Base-by-base conservation (phyloP, 2,797 vertebrate species). In the Hypotaenidia okinawae region DNA sequence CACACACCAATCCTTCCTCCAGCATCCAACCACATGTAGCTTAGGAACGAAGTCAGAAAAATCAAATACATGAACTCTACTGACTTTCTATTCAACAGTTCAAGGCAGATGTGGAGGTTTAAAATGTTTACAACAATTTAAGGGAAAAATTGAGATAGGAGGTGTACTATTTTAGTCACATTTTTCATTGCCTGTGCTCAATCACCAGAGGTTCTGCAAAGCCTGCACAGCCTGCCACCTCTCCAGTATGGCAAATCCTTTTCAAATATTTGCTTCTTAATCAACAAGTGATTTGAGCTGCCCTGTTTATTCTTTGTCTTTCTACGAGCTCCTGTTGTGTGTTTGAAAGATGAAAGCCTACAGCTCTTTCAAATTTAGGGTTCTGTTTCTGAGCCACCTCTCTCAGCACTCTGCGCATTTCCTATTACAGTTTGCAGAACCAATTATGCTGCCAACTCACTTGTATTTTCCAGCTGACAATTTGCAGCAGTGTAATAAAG, bases 241-340 rank as follows among this genome's bases (percentile, higher is more conserved):
- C 91, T 74, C 85, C 70, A 76, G 22, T 45, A 85, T 18, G 33
- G 30, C 55, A 93, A 88, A 69, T 84, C 61, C 72, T 80, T 51
- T 58, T 88, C 72, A 91, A 92, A 83, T 75, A 88, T 69, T 91
- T 92, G 77, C 25, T 58, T 93, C 70, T 70, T 79, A 82, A 94
- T 90, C 52, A 78, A 84, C 47, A 76, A 61, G 59, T 64, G 2
- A 84, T 88, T 95, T 84, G 35, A 91, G 33, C 25, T n/a, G 35
- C 59, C 55, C 27, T 88, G 35, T 84, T 96, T 84, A 87, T 90
- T 90, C 72, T 47, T 59, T 43, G 33, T 51, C 73, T 64, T 93
- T 52, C 70, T 58, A 90, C 82, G n/a, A 84, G 74, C 21, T 93
- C 43, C 77, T 79, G 51, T 41, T 93, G 63, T 63, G 69, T 57